These are phyloP conservation scores for Tetramorium bicarinatum DNA, from an alignment of 2,888 invertebrate genomes.

Conservation along the genomic window DNA sequence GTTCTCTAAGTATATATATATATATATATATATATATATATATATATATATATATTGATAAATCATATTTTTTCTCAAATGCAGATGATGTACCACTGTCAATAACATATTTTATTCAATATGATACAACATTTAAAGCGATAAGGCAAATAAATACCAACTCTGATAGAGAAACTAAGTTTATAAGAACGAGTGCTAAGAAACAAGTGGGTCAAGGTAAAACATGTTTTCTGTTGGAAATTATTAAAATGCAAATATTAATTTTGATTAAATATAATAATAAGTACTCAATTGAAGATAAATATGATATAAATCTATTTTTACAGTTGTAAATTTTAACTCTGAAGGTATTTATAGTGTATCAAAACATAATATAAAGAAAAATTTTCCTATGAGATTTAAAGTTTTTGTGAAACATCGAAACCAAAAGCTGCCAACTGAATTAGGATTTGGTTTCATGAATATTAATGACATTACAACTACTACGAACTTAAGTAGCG, in stretches of 20 bases:
- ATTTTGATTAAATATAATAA: constrained; percentile 2
- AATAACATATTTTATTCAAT: constrained; percentile 87
- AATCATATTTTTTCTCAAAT: constrained; percentile 63
- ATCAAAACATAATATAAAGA: constrained; percentile 81
- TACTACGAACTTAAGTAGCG: constrained; percentile 83
- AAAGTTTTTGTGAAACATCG: constrained; percentile 86
- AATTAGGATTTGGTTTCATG: constrained; percentile 86
- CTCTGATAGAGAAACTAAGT: constrained; percentile 82
- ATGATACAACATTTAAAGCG: constrained; percentile 84
- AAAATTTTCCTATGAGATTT: constrained; percentile 84
- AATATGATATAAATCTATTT: constrained; percentile 1
- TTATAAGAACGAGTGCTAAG: constrained; percentile 85
- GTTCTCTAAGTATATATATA: no score
- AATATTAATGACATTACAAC: constrained; percentile 83
- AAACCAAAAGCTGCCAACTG: constrained; percentile 85
- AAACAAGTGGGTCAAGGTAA: constrained; percentile 85
- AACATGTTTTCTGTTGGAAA: neutral
- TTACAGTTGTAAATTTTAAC: constrained; percentile 86
- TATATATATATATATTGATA: neutral
- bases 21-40: no score
- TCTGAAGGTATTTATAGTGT: constrained; percentile 86
- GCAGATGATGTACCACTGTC: constrained; percentile 76
- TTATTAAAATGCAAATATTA: neutral
- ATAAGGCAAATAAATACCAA: constrained; percentile 82
- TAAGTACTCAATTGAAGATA: neutral